Conservation (phyloP, 2,888 invertebrate genomes). For the Perizoma flavofasciatum region DNA sequence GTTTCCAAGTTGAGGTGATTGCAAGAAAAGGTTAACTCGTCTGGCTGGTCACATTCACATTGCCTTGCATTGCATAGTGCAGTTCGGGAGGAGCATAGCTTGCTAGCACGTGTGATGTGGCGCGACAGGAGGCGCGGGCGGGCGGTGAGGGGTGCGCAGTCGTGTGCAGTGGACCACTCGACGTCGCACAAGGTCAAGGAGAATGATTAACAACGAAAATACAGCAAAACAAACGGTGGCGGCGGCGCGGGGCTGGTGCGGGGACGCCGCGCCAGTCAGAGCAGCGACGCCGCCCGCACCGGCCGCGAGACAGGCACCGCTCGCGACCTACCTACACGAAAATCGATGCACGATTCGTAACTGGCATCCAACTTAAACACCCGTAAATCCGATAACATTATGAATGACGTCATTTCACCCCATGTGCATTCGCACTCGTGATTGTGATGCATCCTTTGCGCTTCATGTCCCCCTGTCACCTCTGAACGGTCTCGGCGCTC, state of each 20-base stretch:
- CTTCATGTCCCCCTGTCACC: slow-evolving; percentile 47
- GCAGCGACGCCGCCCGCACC: slow-evolving; percentile 75
- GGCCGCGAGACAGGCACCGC: slow-evolving; percentile 72
- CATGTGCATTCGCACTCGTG: slow-evolving; percentile 58
- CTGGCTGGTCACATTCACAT: slow-evolving; percentile 35
- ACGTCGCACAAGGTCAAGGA: slow-evolving; percentile 84
- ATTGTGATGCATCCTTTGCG: slow-evolving; percentile 61
- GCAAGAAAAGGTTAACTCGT: slow-evolving; percentile 45
- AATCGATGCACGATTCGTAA: slow-evolving; percentile 82
- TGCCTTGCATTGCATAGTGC: slow-evolving; percentile 45
- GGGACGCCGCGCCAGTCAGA: slow-evolving; percentile 75
- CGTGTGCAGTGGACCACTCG: slow-evolving; percentile 83
- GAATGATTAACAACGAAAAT: slow-evolving; percentile 85
- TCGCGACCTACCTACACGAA: slow-evolving; percentile 72
- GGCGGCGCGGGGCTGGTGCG: slow-evolving; percentile 65
- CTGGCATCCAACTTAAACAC: slow-evolving; percentile 65
- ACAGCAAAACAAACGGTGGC: slow-evolving; percentile 82
- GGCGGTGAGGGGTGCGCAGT: slow-evolving; percentile 75
- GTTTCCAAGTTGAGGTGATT: slow-evolving; percentile 29
- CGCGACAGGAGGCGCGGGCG: slow-evolving; percentile 69
- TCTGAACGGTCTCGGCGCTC: slow-evolving; percentile 49
- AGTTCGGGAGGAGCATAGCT: slow-evolving; percentile 44
- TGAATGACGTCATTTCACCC: slow-evolving; percentile 60
- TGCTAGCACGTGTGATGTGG: slow-evolving; percentile 74
- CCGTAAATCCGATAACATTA: slow-evolving; percentile 64